Conservation (phyloP, 1,140 invertebrate genomes). For the Hyphantria cunea region DNA sequence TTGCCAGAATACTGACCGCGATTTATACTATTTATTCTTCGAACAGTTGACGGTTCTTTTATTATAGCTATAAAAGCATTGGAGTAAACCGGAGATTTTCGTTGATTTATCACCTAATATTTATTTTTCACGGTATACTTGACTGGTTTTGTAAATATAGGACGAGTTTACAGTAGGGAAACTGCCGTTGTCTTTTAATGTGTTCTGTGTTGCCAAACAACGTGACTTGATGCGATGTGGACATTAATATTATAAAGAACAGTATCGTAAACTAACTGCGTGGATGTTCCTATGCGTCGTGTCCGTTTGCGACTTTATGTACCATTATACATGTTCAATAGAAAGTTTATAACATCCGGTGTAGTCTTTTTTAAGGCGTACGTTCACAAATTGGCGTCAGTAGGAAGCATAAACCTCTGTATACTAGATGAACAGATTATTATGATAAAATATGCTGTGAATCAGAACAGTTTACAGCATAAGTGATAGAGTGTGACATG, state of each 20-base stretch:
- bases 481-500: slow-evolving; percentile 14
- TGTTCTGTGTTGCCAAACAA: slow-evolving; percentile 20
- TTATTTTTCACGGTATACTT: slow-evolving; percentile 77
- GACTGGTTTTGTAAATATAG: slow-evolving; percentile 56
- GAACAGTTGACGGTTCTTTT: slow-evolving; percentile 75
- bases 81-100: slow-evolving; percentile 67
- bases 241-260: slow-evolving; percentile 31
- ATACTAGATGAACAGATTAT: slow-evolving; percentile 23
- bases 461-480: neutral
- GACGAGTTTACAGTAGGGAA: slow-evolving; percentile 49
- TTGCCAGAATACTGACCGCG: slow-evolving; percentile 62
- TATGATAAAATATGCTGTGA: slow-evolving; percentile 14
- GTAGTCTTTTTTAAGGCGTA: slow-evolving; percentile 37
- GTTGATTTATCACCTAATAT: slow-evolving; percentile 73
- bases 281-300: slow-evolving; percentile 28
- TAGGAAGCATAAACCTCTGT: slow-evolving; percentile 41
- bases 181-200: slow-evolving; percentile 36
- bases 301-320: slow-evolving; percentile 50
- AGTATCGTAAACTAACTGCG: slow-evolving; percentile 28
- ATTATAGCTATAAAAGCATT: slow-evolving; percentile 74
- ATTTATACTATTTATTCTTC: slow-evolving; percentile 66
- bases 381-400: slow-evolving; percentile 42
- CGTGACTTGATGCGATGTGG: slow-evolving; percentile 18
- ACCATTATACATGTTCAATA: slow-evolving; percentile 52
- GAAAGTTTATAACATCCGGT: slow-evolving; percentile 65